These are phyloP conservation scores for Lichenostomus cassidix DNA, from an alignment of 2,113 vertebrate genomes.

Conservation along the genomic window DNA sequence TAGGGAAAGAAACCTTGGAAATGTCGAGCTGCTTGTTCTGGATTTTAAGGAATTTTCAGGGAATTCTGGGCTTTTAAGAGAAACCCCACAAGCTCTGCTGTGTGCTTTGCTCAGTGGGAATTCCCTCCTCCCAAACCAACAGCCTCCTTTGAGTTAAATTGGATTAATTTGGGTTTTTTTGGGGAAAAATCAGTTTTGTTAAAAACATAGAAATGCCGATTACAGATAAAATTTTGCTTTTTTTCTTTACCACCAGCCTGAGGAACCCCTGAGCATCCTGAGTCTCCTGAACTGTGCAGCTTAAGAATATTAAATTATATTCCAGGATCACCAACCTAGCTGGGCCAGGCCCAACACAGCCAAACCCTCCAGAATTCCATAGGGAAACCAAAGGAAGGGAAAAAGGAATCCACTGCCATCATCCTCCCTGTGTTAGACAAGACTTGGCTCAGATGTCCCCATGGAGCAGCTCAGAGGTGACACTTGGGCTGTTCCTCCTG, in stretches of 20 bases:
- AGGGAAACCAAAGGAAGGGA: not conserved
- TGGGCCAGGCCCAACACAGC: not conserved
- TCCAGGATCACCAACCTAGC: not conserved
- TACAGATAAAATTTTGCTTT: not conserved
- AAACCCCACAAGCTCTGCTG: not conserved
- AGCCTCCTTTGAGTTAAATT: not conserved
- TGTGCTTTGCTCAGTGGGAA: not conserved
- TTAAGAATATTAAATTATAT: rapidly evolving
- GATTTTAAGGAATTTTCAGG: not conserved
- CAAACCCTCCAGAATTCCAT: not conserved
- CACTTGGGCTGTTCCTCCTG: not conserved
- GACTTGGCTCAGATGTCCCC: rapidly evolving
- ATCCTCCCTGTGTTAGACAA: rapidly evolving
- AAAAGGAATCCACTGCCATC: not conserved
- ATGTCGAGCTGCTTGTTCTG: not conserved
- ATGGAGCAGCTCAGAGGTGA: not conserved
- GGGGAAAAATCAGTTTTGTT: not conserved
- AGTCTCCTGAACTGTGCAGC: not conserved
- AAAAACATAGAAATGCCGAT: not conserved
- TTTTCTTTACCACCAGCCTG: no score
- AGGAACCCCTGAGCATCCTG: not conserved
- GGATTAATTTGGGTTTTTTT: not conserved
- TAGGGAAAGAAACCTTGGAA: not conserved
- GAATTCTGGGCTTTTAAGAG: not conserved
- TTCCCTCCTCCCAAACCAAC: rapidly evolving